Percentiles rank a stretch among this genome's conserved stretches.
Conservation (phyloP, 2,888 invertebrate genomes). For the Thereva unica region DNA sequence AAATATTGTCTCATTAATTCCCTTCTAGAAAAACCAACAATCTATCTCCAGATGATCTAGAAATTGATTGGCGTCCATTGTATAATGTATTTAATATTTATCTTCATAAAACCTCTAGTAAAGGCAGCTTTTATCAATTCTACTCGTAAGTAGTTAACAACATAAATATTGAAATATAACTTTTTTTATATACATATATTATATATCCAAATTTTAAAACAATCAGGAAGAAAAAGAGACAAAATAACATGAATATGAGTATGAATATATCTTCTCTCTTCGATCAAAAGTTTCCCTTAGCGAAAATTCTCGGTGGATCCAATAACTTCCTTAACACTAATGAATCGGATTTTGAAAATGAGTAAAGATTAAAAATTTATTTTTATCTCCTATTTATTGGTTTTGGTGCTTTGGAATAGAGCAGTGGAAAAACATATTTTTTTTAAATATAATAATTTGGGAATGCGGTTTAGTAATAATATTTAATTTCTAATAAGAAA, state of each 20-base stretch:
- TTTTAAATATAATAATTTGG: no score
- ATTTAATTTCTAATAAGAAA: no score
- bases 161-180: not conserved
- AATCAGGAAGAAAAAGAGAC: conserved; percentile 13
- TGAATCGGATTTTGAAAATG: conserved; percentile 22
- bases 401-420: not conserved
- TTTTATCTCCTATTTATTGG: conserved; percentile 16
- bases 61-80: conserved; percentile 83
- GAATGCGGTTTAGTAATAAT: no score
- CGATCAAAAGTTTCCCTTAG: conserved; percentile 35
- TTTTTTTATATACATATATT: not conserved
- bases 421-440: not conserved
- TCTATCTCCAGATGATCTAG: conserved; percentile 76
- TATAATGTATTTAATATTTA: conserved; percentile 58
- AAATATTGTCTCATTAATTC: conserved; percentile 41
- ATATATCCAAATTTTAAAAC: conserved; percentile 14
- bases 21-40: conserved; percentile 72
- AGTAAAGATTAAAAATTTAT: conserved; percentile 27
- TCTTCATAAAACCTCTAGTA: conserved; percentile 42
- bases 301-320: conserved; percentile 28
- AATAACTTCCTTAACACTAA: conserved; percentile 8
- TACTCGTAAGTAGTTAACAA: conserved; percentile 41
- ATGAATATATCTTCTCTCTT: conserved; percentile 29
- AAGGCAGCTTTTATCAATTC: conserved; percentile 43
- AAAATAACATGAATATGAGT: conserved; percentile 5